phyloP scores from a whole-genome alignment of 2,113 vertebrate species.

The Anolis carolinensis region DNA sequence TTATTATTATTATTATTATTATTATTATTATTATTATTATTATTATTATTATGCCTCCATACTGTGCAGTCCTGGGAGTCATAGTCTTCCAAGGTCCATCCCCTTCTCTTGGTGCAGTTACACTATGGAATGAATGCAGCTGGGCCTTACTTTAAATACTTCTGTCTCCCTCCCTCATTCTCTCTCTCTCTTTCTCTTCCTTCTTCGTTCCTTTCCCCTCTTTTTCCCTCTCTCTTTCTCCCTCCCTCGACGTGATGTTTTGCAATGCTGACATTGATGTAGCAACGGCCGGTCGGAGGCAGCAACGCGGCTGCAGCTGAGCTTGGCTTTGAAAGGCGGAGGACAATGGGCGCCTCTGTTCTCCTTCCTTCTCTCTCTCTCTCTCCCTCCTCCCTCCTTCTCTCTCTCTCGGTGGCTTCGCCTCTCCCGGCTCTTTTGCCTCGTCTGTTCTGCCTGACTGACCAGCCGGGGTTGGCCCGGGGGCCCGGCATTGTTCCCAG shows the following conservation, averaged over 20 bases:
- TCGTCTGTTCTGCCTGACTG: constrained; percentile 88
- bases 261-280: constrained; percentile 75
- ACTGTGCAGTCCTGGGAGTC: no score
- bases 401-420: constrained; percentile 55
- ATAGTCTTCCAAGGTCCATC: no score
- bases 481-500: constrained; percentile 81
- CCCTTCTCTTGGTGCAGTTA: no score
- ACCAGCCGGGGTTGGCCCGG: constrained; percentile 76
- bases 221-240: background rate
- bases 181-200: background rate
- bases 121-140: no score
- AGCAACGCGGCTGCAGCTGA: constrained; percentile 81
- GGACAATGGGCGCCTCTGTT: constrained; percentile 85
- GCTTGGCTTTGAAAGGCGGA: constrained; percentile 77
- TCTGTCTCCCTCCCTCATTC: no score
- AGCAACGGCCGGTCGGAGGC: constrained; percentile 72
- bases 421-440: constrained; percentile 82
- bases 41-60: no score
- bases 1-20: no score
- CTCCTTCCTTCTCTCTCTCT: constrained; percentile 41
- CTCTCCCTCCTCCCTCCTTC: no score
- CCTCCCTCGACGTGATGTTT: background rate
- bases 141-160: no score
- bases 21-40: no score
- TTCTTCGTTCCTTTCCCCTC: background rate